Evolutionary conservation across 2,797 vertebrate genomes (phyloP), one percentile per base, ranked within the genome.

Genomic region (Halcyon chelicuti): DNA sequence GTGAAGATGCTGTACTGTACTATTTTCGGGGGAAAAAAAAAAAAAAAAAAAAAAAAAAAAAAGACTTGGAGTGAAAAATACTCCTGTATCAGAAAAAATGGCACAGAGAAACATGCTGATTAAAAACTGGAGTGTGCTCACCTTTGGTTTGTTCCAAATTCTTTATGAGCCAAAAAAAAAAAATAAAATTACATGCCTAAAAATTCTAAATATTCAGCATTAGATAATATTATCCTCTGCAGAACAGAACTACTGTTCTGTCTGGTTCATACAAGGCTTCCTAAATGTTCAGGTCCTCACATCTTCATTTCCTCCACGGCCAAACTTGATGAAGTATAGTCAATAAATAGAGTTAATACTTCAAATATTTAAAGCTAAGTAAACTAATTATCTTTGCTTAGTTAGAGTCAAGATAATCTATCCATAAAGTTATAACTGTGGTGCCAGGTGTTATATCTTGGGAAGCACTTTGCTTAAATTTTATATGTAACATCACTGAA

Each of bases 11-110:
- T 47, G 6, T 4, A 52, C 66, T 67, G 2, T 55, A 29, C 47
- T 0, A 0, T 5, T 67, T 54, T 63, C 47, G n/a, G 49, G n/a
- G n/a, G n/a, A n/a, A 14, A 62, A 74, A 71, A 68, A 25, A 23
- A 44, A 44, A 19, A 62, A 68, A 44, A 44, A 19, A 44, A 44
- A 10, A 62, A 72, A 44, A 44, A 19, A n/a, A 47, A 7, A 57
- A 40, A 58, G 14, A 4, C 14, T 55, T 31, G 12, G 21, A 90
- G 5, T 66, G 20, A 77, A 91, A 91, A 86, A 49, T 47, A 47
- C 63, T 61, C 26, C 49, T 86, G 60, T 35, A 82, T 70, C 22
- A 89, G 19, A 73, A 60, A 66, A 44, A 44, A 44, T 10, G 13
- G 10, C 37, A 72, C 8, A 66, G 78, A 26, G 22, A 92, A 81